A percentile compares a stretch with the other conserved stretches of the same genome.
Evolutionary conservation across 2,888 invertebrate species (phyloP).

Genomic region (Lasioglossum figueresi): DNA sequence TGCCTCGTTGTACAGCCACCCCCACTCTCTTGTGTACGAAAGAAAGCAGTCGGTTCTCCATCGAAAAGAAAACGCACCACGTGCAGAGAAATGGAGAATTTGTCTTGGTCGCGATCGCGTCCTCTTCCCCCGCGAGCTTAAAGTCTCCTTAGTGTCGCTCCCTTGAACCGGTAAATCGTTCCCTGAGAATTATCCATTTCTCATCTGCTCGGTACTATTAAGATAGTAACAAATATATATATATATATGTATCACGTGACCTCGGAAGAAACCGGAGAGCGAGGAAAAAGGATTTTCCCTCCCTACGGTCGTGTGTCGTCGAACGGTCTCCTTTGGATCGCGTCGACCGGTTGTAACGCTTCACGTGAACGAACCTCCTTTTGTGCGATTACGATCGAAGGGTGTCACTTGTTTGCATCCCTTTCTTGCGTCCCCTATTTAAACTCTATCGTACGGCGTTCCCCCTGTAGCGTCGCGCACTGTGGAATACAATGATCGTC

Average conservation of each 20-base stretch:
- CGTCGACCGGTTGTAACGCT: not conserved
- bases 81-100: constrained; percentile 57
- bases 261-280: not conserved
- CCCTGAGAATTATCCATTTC: constrained; percentile 49
- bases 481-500: not conserved
- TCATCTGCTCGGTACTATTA: constrained; percentile 28
- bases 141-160: not conserved
- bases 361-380: not conserved
- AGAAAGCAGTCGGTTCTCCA: not conserved
- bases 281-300: not conserved
- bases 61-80: not conserved
- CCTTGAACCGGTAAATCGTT: not conserved
- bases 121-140: not conserved
- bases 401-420: constrained; percentile 61
- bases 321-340: not conserved
- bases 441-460: constrained; percentile 10
- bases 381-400: constrained; percentile 40
- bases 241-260: constrained; percentile 1
- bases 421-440: constrained; percentile 26
- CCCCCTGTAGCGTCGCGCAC: not conserved
- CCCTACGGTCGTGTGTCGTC: not conserved
- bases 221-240: constrained; percentile 26
- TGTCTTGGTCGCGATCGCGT: not conserved
- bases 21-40: not conserved
- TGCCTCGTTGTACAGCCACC: not conserved